Evolutionary conservation across 2,113 vertebrate genomes (phyloP), one percentile per base, ranked within the genome.

Genomic region (Amblyornis subalaris): DNA sequence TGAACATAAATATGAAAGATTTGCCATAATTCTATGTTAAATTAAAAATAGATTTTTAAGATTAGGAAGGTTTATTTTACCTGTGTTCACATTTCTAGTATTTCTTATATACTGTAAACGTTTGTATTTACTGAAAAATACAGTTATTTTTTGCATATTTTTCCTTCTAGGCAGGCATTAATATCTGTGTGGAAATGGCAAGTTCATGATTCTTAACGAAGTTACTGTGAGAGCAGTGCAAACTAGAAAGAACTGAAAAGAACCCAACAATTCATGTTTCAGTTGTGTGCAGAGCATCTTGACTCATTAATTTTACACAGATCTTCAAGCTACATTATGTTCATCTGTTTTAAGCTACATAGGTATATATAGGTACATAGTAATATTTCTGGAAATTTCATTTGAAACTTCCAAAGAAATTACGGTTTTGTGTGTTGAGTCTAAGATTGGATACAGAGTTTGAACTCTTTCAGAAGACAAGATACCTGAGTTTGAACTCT

Each of bases 221-320:
- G 47, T 75, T 69, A 21, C 28, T 62, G 31, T 44, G 24, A 76
- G 62, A 88, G 16, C 17, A 58, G 21, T 23, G 6, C 48, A 57
- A 55, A 48, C 28, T 74, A 70, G 24, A 67, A 92, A 77, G 67
- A 45, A 14, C 25, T 66, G 54, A 72, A 40, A 61, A 51, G 2
- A 55, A 0, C 3, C 21, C 44, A 45, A 3, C 14, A 12, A 7
- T 33, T 76, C 53, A 24, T 4, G 0, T 75, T 88, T 66, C 17
- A 16, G 54, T 87, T 58, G 19, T 42, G 26, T 58, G 10, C 12
- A 16, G 13, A 36, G 10, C 26, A 40, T 65, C 48, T 76, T 28
- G 5, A 2, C 19, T 88, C 33, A 7, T 45, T 64, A 15, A 33
- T 44, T 71, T 40, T 55, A 40, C 10, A 8, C 12, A 31, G 26